Conservation (phyloP, 2,113 vertebrate genomes). For the Misgurnus mizolepis region DNA sequence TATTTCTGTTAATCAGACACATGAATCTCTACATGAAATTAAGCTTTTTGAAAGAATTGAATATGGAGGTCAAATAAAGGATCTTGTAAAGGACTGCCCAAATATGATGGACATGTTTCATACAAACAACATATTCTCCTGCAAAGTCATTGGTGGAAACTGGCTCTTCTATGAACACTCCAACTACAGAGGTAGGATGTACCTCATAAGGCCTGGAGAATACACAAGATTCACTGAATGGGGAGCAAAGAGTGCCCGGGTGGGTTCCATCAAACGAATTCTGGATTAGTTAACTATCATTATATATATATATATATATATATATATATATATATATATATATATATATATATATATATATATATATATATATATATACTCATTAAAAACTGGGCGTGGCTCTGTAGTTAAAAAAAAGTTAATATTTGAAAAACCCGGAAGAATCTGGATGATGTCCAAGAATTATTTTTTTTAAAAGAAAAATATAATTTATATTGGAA, state of each 20-base stretch:
- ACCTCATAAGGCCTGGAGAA: slow-evolving; percentile 66
- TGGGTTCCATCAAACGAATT: slow-evolving; percentile 70
- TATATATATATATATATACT: no score
- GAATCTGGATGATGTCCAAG: no score
- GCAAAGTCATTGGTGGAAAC: slow-evolving; percentile 66
- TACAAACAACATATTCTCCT: slow-evolving; percentile 66
- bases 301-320: no score
- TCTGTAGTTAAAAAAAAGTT: no score
- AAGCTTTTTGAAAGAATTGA: slow-evolving; percentile 66
- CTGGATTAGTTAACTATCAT: neutral
- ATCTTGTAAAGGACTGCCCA: slow-evolving; percentile 68
- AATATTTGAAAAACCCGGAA: no score
- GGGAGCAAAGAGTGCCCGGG: slow-evolving; percentile 63
- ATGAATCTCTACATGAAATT: slow-evolving; percentile 52
- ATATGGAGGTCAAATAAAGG: slow-evolving; percentile 69
- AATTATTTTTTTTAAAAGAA: no score
- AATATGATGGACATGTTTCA: slow-evolving; percentile 63
- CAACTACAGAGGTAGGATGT: slow-evolving; percentile 68
- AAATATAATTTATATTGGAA: no score
- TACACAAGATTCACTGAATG: slow-evolving; percentile 73
- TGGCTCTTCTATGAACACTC: slow-evolving; percentile 71
- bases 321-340: no score
- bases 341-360: no score
- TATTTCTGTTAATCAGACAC: slow-evolving; percentile 40
- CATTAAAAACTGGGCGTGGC: no score